These are phyloP conservation scores for Platyscapa corneri DNA, from an alignment of 1,140 invertebrate species.

Conservation along the genomic window DNA sequence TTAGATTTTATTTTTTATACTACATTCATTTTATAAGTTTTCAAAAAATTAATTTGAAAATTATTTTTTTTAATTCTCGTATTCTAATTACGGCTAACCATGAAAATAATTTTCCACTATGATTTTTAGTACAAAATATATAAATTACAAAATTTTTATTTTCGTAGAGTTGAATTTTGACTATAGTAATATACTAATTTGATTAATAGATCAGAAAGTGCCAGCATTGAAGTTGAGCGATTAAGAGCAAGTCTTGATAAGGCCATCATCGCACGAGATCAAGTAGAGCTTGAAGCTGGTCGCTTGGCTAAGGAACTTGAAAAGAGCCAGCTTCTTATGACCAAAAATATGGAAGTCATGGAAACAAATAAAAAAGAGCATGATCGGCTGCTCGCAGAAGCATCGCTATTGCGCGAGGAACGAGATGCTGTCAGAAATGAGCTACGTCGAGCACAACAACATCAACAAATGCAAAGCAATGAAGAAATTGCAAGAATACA, in stretches of 20 bases:
- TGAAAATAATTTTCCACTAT: too few species aligned
- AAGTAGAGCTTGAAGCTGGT: slow-evolving; percentile 88
- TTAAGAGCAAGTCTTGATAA: slow-evolving; percentile 90
- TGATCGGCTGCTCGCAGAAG: slow-evolving; percentile 86
- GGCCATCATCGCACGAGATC: slow-evolving; percentile 84
- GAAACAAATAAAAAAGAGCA: slow-evolving; percentile 87
- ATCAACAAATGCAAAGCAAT: slow-evolving; percentile 79
- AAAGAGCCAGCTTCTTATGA: slow-evolving; percentile 86
- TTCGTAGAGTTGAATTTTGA: too few species aligned
- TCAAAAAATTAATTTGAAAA: too few species aligned
- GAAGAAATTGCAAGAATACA: slow-evolving; percentile 77
- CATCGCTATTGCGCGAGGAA: slow-evolving; percentile 86
- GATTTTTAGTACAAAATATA: too few species aligned
- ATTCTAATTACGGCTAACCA: too few species aligned
- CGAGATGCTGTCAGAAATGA: slow-evolving; percentile 81
- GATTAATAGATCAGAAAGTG: slow-evolving; percentile 65
- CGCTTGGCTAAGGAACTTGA: slow-evolving; percentile 90
- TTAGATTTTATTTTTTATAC: background rate
- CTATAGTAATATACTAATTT: background rate
- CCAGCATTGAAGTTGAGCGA: slow-evolving; percentile 85
- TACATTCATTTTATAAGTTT: too few species aligned
- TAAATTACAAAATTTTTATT: too few species aligned
- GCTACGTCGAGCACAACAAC: slow-evolving; percentile 80
- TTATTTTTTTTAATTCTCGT: too few species aligned
- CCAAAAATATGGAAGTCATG: slow-evolving; percentile 86